Percentiles rank a stretch among this genome's conserved stretches.
Evolutionary conservation across 2,888 invertebrate genomes (phyloP).

Genomic region (Caenorhabditis parvicauda): DNA sequence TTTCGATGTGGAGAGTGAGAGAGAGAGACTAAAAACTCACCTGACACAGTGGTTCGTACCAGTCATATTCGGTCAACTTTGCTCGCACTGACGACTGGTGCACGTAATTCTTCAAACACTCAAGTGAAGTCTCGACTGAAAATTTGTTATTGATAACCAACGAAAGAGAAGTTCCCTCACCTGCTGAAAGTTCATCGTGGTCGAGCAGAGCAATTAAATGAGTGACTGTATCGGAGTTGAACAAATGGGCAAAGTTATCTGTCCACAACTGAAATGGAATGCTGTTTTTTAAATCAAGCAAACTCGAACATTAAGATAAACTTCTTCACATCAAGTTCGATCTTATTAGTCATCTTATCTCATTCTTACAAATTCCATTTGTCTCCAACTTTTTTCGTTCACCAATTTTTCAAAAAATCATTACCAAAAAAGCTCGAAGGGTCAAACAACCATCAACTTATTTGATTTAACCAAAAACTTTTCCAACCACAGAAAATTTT

Average conservation of each 20-base stretch:
- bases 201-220: not conserved
- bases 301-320: slow-evolving; percentile 6
- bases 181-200: not conserved
- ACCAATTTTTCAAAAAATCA: too few relatives aligned
- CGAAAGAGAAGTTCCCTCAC: too few relatives aligned
- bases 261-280: slow-evolving; percentile 10
- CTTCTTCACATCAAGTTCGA: not conserved
- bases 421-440: too few relatives aligned
- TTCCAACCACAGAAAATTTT: too few relatives aligned
- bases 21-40: not conserved
- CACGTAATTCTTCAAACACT: not conserved
- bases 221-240: slow-evolving; percentile 1
- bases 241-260: slow-evolving; percentile 20
- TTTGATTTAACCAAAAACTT: too few relatives aligned
- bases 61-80: not conserved
- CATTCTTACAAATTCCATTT: too few relatives aligned
- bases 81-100: not conserved
- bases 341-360: not conserved
- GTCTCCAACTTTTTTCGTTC: too few relatives aligned
- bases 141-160: too few relatives aligned
- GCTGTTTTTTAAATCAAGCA: slow-evolving; percentile 9
- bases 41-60: not conserved
- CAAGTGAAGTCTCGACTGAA: slow-evolving; percentile 4
- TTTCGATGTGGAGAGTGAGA: too few relatives aligned
- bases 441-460: too few relatives aligned